Base-by-base conservation (phyloP, 1,140 invertebrate genomes). In the Vanessa atalanta region DNA sequence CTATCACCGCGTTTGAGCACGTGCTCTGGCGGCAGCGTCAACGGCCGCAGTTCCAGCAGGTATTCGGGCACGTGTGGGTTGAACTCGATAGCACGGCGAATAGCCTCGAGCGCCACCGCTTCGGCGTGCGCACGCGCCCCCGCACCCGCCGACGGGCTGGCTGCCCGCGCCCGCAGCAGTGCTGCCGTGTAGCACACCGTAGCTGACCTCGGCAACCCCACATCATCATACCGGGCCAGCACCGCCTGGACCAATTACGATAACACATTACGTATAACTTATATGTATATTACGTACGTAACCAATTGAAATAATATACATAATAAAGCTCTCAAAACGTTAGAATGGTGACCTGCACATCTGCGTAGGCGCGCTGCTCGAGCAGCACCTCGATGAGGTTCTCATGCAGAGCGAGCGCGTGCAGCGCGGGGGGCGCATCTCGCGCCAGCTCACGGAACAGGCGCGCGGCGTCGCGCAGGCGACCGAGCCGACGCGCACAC, bases 41-140 rank as follows among this genome's bases (percentile, higher is more conserved):
- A 93, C 57, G 98, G 96, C 84, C 99, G 99, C 95, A 98, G 98
- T 95, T 99, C 98, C 83, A 99, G 93, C 77, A 99, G 94, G 95
- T 99, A 99, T 94, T 99, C 99, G 48, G 98, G 98, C 83, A 99
- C 98, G 93, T 99, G 98, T 66, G 99, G 99, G 95, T 99, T 99
- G 91, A 99, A 99, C 92, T 99, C 99, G 9, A 99, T 98, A 1
- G 99, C 99, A 91, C 98, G 93, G 89, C 99, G 98, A 84, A 99
- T 98, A 8, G 98, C 98, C 67, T 99, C 98, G 6, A 99, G 97
- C 5, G 98, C 98, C 77, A 96, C 96, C 96, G 99, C 97, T 93
- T 99, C 98, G 23, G 43, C 96, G 95, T 61, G 96, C 98, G 57
- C 99, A 90, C 1, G 98, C 97, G 83, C 31, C n/a, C 43, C 43